Evolutionary conservation across 2,888 invertebrate species (phyloP).

Genomic region (Nematopogon swammerdamellus): DNA sequence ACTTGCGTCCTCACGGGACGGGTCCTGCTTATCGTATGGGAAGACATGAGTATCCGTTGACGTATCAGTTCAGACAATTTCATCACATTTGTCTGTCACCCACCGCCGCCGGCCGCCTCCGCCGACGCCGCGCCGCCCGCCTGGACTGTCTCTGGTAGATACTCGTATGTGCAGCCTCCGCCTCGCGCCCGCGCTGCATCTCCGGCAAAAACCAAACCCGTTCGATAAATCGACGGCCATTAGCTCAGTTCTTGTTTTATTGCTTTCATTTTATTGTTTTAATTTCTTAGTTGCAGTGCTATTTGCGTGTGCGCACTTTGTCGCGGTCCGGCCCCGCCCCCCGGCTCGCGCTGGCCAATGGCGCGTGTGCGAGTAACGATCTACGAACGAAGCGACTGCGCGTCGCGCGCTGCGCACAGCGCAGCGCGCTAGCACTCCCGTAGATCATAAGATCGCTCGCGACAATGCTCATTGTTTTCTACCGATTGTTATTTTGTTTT

Average conservation of each 20-base stretch:
- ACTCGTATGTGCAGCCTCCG: constrained; percentile 25
- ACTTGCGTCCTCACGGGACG: too few species aligned
- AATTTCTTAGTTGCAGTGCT: constrained; percentile 54
- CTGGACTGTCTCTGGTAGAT: constrained; percentile 43
- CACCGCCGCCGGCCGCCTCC: constrained; percentile 21
- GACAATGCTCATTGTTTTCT: constrained; percentile 52
- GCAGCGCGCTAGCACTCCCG: constrained; percentile 14
- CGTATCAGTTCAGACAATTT: neutral
- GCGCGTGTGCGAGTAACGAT: constrained; percentile 28
- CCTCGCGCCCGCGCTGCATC: too few species aligned
- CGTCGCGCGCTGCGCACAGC: constrained; percentile 21
- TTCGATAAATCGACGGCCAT: neutral
- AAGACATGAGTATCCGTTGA: neutral
- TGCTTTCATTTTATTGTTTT: constrained; percentile 56
- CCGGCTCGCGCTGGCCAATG: constrained; percentile 33
- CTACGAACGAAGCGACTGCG: constrained; percentile 26
- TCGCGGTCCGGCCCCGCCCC: constrained; percentile 42
- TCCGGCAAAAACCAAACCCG: neutral
- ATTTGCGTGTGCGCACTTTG: constrained; percentile 55
- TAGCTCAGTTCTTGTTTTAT: constrained; percentile 40
- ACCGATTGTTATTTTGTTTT: constrained; percentile 45
- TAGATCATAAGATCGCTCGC: constrained; percentile 16
- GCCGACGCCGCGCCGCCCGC: constrained; percentile 49
- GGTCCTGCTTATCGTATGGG: too few species aligned
- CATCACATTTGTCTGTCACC: neutral